These are phyloP conservation scores for Cryptoprocta ferox DNA, from an alignment of 2,797 vertebrate species.

Conservation along the genomic window DNA sequence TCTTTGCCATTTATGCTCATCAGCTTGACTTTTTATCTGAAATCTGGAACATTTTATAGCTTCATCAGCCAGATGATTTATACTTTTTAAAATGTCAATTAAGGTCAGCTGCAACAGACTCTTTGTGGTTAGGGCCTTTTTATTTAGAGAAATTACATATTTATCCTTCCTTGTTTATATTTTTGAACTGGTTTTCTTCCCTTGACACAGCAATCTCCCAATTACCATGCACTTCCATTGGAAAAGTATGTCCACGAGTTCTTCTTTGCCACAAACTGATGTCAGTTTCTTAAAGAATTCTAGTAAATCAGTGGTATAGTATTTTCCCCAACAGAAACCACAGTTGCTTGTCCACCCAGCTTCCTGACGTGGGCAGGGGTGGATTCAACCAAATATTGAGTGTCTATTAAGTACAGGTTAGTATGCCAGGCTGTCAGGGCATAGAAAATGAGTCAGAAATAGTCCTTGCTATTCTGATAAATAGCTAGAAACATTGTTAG, in stretches of 20 bases:
- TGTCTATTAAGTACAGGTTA: not conserved
- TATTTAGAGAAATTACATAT: not conserved
- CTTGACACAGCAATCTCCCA: constrained; percentile 43
- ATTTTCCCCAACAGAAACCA: not conserved
- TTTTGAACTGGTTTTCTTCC: not conserved
- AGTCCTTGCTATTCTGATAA: not conserved
- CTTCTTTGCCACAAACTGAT: not conserved
- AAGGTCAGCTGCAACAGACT: constrained; percentile 14
- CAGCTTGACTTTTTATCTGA: not conserved
- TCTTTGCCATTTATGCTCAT: not conserved
- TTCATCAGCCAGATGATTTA: constrained; percentile 13
- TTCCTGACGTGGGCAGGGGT: not conserved
- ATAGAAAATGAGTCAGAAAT: not conserved
- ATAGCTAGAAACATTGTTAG: not conserved
- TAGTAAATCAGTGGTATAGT: not conserved
- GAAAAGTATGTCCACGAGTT: not conserved
- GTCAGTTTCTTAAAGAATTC: not conserved
- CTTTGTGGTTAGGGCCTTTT: not conserved
- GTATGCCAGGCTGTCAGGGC: not conserved
- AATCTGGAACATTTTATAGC: not conserved
- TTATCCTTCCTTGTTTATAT: not conserved
- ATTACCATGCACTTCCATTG: not conserved
- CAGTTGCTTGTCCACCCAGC: not conserved
- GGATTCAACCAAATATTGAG: not conserved
- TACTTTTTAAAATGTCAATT: constrained; percentile 11